phyloP scores from a whole-genome alignment of 2,113 vertebrate genomes.

The Menidia beryllina region DNA sequence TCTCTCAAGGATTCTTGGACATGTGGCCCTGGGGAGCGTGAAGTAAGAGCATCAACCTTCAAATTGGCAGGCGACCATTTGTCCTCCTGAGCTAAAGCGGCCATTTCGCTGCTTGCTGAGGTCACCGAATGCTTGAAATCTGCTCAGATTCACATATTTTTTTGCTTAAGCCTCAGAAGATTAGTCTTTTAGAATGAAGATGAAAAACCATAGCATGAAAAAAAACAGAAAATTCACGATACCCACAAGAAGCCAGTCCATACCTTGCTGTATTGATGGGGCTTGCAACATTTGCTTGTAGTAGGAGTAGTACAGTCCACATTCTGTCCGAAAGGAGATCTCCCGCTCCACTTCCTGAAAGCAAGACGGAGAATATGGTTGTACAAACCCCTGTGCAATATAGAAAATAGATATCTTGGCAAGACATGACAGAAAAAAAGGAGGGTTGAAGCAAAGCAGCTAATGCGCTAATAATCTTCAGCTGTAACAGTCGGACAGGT shows the following conservation, averaged over 20 bases:
- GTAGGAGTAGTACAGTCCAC: conserved; percentile 98
- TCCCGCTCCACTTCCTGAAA: conserved; percentile 96
- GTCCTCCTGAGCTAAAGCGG: too few relatives aligned
- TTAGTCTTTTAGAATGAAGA: too few relatives aligned
- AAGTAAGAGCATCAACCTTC: too few relatives aligned
- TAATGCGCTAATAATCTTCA: conserved; percentile 42
- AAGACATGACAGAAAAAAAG: conserved; percentile 53
- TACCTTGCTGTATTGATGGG: conserved; percentile 93
- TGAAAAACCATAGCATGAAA: too few relatives aligned
- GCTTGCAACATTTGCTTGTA: conserved; percentile 97
- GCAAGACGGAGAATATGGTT: conserved; percentile 11
- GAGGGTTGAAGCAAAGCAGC: conserved; percentile 34
- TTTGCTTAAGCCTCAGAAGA: too few relatives aligned
- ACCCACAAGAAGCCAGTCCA: not conserved
- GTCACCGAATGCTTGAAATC: too few relatives aligned
- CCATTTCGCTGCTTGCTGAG: too few relatives aligned
- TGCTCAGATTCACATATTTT: too few relatives aligned
- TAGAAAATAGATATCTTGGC: conserved; percentile 62
- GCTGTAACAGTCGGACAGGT: conserved; percentile 47
- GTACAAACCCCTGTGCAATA: conserved; percentile 24
- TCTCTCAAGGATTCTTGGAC: too few relatives aligned
- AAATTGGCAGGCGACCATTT: too few relatives aligned
- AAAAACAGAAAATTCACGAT: not conserved
- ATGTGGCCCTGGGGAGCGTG: too few relatives aligned
- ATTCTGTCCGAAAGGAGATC: conserved; percentile 98